Base-by-base conservation (phyloP, 2,797 vertebrate species). In the Trematomus bernacchii region DNA sequence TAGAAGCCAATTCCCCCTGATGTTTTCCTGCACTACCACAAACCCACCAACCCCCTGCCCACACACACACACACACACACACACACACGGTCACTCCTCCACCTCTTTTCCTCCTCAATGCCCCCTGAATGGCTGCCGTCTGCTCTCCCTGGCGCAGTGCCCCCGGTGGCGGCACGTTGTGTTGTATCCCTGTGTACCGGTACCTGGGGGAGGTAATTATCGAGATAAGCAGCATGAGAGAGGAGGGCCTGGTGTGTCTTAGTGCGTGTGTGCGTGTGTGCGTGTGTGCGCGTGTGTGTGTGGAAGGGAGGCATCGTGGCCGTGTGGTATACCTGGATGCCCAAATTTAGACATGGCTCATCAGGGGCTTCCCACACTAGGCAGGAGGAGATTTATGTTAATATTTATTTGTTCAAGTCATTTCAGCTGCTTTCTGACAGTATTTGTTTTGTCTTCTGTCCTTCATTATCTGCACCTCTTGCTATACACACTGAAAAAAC, bases 181-280 rank as follows among this genome's bases (percentile, higher is more conserved):
- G 71, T 76, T 85, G 83, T 87, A 79, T 88, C 75, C 79, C 81
- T 85, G 80, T 87, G 88, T 86, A 84, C 66, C 37, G 0, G 74
- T 89, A 91, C 93, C 92, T 93, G 90, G 76, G 92, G 92, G 93
- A 94, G 89, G 93, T 93, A 89, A 95, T 94, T 94, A 94, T 90
- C 73, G 67, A 91, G 87, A 87, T 90, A 84, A 92, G 88, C 83
- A 86, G 88, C 86, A 73, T 66, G 80, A 80, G 57, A 64, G 70
- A 84, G 85, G 84, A 66, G 74, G 76, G 60, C 19, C 69, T 76
- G 0, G 67, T 69, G 59, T 33, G 68, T 73, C 37, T 63, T 33
- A 40, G 13, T 40, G 40, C 51, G 77, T 27, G 71, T 47, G 30
- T 3, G 30, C 33, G 30, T 33, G 30, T 6, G 30, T 3, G 30